phyloP scores from a whole-genome alignment of 2,888 invertebrate genomes.

The Xestobium rufovillosum region DNA sequence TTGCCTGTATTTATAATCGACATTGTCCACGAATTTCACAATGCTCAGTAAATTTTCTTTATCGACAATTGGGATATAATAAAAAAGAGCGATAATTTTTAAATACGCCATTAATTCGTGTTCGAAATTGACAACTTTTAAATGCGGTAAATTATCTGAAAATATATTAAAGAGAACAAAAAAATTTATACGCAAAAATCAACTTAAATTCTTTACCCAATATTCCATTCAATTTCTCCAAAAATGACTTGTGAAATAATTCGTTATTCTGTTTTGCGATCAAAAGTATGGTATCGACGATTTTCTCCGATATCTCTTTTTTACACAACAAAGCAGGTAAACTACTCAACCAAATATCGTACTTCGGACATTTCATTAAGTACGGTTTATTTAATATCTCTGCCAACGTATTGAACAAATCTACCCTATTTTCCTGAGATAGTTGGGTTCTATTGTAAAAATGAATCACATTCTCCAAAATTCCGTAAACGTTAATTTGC shows the following conservation, averaged over 20 bases:
- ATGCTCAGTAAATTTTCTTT: too few species aligned
- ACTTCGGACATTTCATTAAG: constrained; percentile 36
- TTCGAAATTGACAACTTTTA: too few species aligned
- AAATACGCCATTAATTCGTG: too few species aligned
- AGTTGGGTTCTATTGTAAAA: constrained; percentile 21
- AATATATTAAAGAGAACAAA: constrained; percentile 6
- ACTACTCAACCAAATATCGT: constrained; percentile 47
- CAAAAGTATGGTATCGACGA: constrained; percentile 50
- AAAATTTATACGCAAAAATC: too few species aligned
- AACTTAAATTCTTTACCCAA: constrained; percentile 37
- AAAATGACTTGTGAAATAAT: constrained; percentile 46
- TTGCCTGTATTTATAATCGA: too few species aligned
- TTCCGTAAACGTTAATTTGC: constrained; percentile 23
- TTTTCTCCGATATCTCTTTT: constrained; percentile 46
- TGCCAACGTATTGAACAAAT: constrained; percentile 44
- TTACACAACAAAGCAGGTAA: constrained; percentile 51
- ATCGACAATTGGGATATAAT: too few species aligned
- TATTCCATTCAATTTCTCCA: constrained; percentile 42
- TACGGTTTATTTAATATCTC: constrained; percentile 42
- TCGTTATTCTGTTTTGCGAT: constrained; percentile 51
- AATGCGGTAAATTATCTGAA: constrained; percentile 20
- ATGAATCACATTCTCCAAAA: constrained; percentile 20
- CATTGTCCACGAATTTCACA: too few species aligned
- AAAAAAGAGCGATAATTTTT: too few species aligned
- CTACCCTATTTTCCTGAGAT: constrained; percentile 30